Conservation (phyloP, 1,140 invertebrate genomes). For the Listronotus bonariensis region DNA sequence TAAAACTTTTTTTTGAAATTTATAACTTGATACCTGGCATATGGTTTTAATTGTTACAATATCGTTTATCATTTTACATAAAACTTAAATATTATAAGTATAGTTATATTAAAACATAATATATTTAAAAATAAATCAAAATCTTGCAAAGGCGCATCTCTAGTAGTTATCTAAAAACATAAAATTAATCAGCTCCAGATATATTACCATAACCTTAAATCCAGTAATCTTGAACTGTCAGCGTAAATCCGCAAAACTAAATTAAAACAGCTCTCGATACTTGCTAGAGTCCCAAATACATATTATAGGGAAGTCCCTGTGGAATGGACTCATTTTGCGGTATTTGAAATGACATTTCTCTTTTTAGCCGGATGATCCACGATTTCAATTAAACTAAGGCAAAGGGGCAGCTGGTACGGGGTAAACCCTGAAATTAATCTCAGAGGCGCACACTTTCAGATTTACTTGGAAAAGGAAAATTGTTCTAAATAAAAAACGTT, state of each 20-base stretch:
- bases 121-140: no score
- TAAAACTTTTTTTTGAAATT: no score
- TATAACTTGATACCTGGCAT: no score
- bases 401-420: constrained; percentile 8
- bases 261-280: constrained; percentile 12
- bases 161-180: neutral
- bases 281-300: constrained; percentile 8
- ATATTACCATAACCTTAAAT: constrained; percentile 14
- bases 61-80: no score
- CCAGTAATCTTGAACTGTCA: constrained; percentile 11
- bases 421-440: neutral
- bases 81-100: no score
- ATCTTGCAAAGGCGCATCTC: no score
- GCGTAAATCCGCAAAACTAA: constrained; percentile 7
- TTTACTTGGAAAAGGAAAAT: no score
- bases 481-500: no score
- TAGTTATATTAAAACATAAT: no score
- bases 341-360: constrained; percentile 42
- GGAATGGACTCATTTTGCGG: constrained; percentile 42
- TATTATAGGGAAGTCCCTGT: constrained; percentile 25
- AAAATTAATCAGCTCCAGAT: neutral
- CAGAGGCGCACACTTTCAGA: no score
- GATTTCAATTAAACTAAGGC: constrained; percentile 41
- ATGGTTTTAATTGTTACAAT: no score
- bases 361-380: constrained; percentile 43